Evolutionary conservation across 2,888 invertebrate genomes (phyloP).

Genomic region (Chesias legatella): DNA sequence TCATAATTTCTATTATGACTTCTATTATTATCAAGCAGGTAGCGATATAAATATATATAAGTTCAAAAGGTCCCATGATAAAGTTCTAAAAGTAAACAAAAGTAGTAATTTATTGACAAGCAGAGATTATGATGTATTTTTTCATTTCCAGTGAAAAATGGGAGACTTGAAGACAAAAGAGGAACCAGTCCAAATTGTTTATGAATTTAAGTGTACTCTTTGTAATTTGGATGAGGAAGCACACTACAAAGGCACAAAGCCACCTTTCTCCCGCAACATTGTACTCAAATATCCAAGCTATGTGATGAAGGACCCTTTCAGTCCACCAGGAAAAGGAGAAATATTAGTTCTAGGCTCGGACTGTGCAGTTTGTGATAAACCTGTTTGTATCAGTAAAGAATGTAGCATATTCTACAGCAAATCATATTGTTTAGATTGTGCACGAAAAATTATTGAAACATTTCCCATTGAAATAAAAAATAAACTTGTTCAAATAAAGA

Average conservation of each 20-base stretch:
- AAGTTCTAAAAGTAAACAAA: no score
- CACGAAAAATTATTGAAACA: slow-evolving; percentile 69
- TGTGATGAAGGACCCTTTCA: slow-evolving; percentile 92
- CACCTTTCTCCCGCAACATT: slow-evolving; percentile 86
- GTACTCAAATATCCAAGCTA: slow-evolving; percentile 86
- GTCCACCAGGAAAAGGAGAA: slow-evolving; percentile 86
- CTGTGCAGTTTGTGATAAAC: slow-evolving; percentile 84
- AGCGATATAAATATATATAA: no score
- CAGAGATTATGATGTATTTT: no score
- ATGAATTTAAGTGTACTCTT: slow-evolving; percentile 82
- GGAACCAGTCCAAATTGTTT: slow-evolving; percentile 38
- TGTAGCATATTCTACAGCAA: slow-evolving; percentile 91
- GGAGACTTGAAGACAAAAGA: slow-evolving; percentile 44
- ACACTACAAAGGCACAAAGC: slow-evolving; percentile 87
- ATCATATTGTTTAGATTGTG: slow-evolving; percentile 87
- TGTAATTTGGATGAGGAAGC: slow-evolving; percentile 86
- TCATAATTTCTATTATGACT: no score
- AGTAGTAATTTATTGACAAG: no score
- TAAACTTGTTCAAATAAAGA: slow-evolving; percentile 74
- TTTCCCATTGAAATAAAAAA: slow-evolving; percentile 86
- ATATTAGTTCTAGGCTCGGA: slow-evolving; percentile 88
- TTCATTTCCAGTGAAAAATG: slow-evolving; percentile 55
- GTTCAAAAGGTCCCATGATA: no score
- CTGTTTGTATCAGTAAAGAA: slow-evolving; percentile 85
- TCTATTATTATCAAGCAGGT: no score